Conservation (phyloP, 2,797 vertebrate genomes). For the Paedocypris micromegethes region DNA sequence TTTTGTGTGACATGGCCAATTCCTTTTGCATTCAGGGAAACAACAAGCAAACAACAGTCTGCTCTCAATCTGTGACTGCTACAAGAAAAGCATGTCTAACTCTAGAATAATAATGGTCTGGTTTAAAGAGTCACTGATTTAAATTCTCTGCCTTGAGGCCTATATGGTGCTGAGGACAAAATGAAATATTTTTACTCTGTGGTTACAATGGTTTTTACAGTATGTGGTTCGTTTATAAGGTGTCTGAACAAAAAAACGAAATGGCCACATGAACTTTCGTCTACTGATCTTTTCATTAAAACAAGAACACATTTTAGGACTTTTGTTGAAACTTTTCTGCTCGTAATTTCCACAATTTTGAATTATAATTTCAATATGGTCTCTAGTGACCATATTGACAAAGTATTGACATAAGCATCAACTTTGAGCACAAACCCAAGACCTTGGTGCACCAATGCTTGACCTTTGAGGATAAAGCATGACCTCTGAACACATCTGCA, state of each 20-base stretch:
- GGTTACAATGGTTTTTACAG: not conserved
- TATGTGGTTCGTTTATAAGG: not conserved
- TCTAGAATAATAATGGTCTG: not conserved
- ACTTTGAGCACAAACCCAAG: too few species aligned
- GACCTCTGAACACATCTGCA: not conserved
- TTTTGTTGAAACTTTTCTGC: too few species aligned
- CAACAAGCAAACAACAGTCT: conserved; percentile 1
- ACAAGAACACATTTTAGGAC: too few species aligned
- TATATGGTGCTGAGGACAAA: not conserved
- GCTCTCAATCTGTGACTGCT: conserved; percentile 6
- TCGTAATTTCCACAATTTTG: too few species aligned
- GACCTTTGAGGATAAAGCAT: not conserved
- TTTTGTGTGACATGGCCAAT: not conserved
- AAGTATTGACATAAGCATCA: too few species aligned
- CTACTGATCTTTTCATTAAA: too few species aligned
- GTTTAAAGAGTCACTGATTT: conserved; percentile 3
- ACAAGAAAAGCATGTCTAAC: conserved; percentile 3
- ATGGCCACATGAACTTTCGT: not conserved
- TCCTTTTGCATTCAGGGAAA: not conserved
- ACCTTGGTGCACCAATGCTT: not conserved
- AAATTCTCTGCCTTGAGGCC: not conserved
- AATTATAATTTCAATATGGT: too few species aligned
- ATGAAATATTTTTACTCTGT: not conserved
- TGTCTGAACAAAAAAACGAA: not conserved
- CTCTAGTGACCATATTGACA: too few species aligned